These are phyloP conservation scores for Oeneis ivallda DNA, from an alignment of 2,888 invertebrate species.

Conservation along the genomic window DNA sequence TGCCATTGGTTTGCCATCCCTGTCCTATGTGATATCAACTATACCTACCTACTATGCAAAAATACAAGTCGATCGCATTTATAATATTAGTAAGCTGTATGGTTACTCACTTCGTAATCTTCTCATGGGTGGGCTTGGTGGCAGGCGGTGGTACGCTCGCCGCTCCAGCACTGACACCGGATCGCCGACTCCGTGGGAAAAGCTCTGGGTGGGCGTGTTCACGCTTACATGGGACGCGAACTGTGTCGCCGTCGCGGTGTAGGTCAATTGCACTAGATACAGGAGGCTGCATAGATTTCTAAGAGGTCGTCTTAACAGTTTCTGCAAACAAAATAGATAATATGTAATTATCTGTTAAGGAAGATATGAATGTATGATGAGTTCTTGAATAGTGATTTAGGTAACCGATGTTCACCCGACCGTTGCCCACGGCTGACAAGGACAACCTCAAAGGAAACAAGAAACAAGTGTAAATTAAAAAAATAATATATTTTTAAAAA, in stretches of 20 bases:
- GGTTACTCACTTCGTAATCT: slow-evolving; percentile 52
- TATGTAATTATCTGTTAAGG: neutral
- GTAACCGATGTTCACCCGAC: too few relatives aligned
- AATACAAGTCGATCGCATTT: too few relatives aligned
- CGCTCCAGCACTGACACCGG: slow-evolving; percentile 51
- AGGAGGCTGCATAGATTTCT: slow-evolving; percentile 19
- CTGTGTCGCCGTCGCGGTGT: slow-evolving; percentile 51
- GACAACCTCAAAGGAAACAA: too few relatives aligned
- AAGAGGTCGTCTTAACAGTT: slow-evolving; percentile 3
- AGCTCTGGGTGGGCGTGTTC: slow-evolving; percentile 70
- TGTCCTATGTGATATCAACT: too few relatives aligned
- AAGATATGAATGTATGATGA: neutral
- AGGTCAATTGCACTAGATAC: slow-evolving; percentile 23
- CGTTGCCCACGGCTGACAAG: too few relatives aligned
- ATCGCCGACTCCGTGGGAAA: slow-evolving; percentile 74
- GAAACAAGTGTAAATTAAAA: too few relatives aligned
- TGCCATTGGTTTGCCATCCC: too few relatives aligned
- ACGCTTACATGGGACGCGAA: slow-evolving; percentile 74
- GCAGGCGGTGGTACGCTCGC: slow-evolving; percentile 44
- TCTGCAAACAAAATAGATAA: slow-evolving; percentile 26
- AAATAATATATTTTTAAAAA: too few relatives aligned
- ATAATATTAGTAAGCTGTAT: too few relatives aligned
- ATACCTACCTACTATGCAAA: too few relatives aligned
- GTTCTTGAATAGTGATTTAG: neutral
- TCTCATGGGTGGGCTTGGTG: slow-evolving; percentile 44